Conservation (phyloP, 2,797 vertebrate species). For the Pipistrellus pipistrellus region DNA sequence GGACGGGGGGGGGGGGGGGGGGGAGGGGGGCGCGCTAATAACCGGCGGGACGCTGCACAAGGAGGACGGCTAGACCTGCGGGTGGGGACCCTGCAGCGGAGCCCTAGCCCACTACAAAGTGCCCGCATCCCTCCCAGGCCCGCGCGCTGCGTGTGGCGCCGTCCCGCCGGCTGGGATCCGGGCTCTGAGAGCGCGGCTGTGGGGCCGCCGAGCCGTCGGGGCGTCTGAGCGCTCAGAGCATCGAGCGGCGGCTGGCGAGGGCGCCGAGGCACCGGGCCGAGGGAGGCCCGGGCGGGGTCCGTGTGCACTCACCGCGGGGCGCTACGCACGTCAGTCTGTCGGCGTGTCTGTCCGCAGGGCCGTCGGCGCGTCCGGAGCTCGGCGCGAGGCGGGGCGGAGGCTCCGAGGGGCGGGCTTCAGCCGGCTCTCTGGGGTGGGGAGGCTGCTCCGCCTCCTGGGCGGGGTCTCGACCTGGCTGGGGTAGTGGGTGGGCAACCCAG, state of each 20-base stretch:
- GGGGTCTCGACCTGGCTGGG: constrained; percentile 6
- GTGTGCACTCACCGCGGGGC: constrained; percentile 61
- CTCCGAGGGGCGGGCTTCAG: not conserved
- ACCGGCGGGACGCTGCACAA: not conserved
- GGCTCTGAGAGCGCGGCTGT: not conserved
- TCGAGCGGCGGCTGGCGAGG: not conserved
- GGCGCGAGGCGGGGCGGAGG: constrained; percentile 34
- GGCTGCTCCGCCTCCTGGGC: constrained; percentile 63
- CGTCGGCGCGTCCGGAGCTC: constrained; percentile 42
- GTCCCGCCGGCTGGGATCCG: not conserved
- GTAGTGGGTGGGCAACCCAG: not conserved
- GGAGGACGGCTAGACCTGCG: too few relatives aligned
- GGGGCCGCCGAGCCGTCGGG: constrained; percentile 1
- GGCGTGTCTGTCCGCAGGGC: not conserved
- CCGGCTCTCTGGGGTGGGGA: not conserved
- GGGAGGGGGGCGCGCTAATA: too few relatives aligned
- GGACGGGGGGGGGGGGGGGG: too few relatives aligned
- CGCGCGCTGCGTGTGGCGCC: not conserved
- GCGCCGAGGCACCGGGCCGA: too few relatives aligned
- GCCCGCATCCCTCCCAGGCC: not conserved
- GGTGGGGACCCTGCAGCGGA: not conserved
- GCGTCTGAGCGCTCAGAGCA: not conserved
- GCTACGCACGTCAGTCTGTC: not conserved
- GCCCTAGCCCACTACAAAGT: not conserved
- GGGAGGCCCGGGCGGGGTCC: not conserved